A percentile compares a stretch with the other conserved stretches of the same genome.
phyloP scores from a whole-genome alignment of 2,888 invertebrate species.

The Drosophila multiciliata region DNA sequence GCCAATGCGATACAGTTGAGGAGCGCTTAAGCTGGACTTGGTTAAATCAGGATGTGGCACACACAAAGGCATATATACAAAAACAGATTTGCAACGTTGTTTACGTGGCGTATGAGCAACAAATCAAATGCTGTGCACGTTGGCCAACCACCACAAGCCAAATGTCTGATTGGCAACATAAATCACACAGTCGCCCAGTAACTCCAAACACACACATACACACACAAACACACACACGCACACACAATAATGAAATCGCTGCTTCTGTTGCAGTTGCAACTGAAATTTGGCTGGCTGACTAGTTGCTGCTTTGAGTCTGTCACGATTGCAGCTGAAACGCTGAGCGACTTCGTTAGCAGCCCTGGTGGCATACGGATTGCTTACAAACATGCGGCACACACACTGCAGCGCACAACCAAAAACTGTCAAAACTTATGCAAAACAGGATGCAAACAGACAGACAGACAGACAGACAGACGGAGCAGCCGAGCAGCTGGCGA shows the following conservation, averaged over 20 bases:
- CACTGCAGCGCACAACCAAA: constrained; percentile 23
- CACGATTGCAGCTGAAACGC: constrained; percentile 58
- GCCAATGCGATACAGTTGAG: constrained; percentile 21
- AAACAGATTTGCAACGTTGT: constrained; percentile 70
- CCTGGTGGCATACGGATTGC: constrained; percentile 28
- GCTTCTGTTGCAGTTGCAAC: constrained; percentile 53
- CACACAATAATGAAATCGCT: constrained; percentile 66
- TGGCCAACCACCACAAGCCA: constrained; percentile 64
- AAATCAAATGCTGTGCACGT: constrained; percentile 64
- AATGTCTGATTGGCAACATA: constrained; percentile 80
- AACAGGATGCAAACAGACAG: constrained; percentile 42
- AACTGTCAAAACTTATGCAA: constrained; percentile 81
- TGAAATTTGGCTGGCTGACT: constrained; percentile 19
- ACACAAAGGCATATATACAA: neutral
- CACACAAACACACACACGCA: constrained; percentile 1
- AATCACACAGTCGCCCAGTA: constrained; percentile 55
- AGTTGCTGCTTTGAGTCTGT: constrained; percentile 48
- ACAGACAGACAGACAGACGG: constrained; percentile 12
- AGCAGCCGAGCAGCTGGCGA: constrained; percentile 34
- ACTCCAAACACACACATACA: constrained; percentile 24
- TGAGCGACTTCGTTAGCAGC: constrained; percentile 79
- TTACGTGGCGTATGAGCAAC: constrained; percentile 79
- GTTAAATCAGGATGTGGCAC: constrained; percentile 2
- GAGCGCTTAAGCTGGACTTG: constrained; percentile 1
- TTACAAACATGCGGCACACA: constrained; percentile 36